These are phyloP conservation scores for Apomyelois bistriatella DNA, from an alignment of 2,888 invertebrate genomes.

Conservation along the genomic window DNA sequence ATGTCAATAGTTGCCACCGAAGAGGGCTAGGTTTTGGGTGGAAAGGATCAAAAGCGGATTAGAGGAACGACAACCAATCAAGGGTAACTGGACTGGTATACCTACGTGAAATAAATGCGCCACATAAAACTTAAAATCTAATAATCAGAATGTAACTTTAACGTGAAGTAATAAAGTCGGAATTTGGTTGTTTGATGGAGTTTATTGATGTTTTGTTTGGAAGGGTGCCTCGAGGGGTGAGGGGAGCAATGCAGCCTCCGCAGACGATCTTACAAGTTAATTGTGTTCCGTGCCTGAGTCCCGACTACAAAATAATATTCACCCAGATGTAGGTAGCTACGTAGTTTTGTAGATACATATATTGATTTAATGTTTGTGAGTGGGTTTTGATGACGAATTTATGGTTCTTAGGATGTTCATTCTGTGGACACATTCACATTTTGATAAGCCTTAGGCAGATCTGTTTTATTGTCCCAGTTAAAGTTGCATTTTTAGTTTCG, in stretches of 20 bases:
- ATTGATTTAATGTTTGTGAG: neutral
- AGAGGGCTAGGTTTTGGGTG: conserved; percentile 80
- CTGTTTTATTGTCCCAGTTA: too few species aligned
- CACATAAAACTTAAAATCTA: conserved; percentile 68
- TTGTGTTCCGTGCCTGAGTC: conserved; percentile 78
- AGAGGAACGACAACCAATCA: conserved; percentile 86
- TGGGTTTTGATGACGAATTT: neutral
- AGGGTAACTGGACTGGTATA: conserved; percentile 81
- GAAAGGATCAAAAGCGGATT: conserved; percentile 85
- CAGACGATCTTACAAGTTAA: conserved; percentile 81
- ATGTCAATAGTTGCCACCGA: conserved; percentile 77
- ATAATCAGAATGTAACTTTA: conserved; percentile 37
- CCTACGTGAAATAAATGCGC: conserved; percentile 79
- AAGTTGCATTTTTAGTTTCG: too few species aligned
- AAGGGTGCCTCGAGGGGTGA: conserved; percentile 71
- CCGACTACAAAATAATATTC: conserved; percentile 76
- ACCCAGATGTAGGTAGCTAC: conserved; percentile 24
- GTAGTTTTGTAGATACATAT: neutral
- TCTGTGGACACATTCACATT: neutral
- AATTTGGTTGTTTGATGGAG: conserved; percentile 36
- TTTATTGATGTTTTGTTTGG: conserved; percentile 80
- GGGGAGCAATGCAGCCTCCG: conserved; percentile 74
- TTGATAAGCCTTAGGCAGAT: too few species aligned
- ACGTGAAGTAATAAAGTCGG: conserved; percentile 29
- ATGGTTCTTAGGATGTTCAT: neutral